Conservation (phyloP, 2,113 vertebrate species). For the Salvelinus namaycush region DNA sequence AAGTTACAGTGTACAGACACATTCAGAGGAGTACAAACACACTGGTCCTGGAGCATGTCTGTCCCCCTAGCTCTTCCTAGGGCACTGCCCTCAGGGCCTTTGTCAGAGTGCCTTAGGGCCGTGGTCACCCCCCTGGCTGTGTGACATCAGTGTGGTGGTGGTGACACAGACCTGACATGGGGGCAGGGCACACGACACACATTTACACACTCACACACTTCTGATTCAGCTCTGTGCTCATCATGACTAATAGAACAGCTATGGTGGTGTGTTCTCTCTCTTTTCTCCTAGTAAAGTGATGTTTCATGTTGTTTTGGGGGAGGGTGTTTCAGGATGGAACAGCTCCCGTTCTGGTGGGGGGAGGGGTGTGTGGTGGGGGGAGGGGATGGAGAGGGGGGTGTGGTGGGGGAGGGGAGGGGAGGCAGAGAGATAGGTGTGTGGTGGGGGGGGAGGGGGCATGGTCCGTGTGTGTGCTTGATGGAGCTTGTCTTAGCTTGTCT, state of each 20-base stretch:
- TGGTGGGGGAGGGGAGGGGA: neutral
- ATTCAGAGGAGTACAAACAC: constrained; percentile 7
- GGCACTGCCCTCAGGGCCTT: neutral
- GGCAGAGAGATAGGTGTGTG: neutral
- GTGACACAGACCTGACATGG: constrained; percentile 22
- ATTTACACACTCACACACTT: constrained; percentile 17
- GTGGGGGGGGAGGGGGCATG: too few relatives aligned
- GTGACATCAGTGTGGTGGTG: constrained; percentile 9
- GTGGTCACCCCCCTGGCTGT: constrained; percentile 36
- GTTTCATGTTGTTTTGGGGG: constrained; percentile 42
- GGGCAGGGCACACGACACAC: neutral
- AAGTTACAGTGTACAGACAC: neutral
- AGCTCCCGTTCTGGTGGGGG: constrained; percentile 41
- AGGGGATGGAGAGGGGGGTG: too few relatives aligned
- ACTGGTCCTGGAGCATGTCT: neutral
- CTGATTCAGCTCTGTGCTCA: neutral
- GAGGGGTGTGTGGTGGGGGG: neutral
- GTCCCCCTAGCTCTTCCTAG: neutral
- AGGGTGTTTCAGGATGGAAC: constrained; percentile 35
- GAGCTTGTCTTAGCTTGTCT: too few relatives aligned
- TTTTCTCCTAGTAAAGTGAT: constrained; percentile 32
- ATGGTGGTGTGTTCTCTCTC: neutral
- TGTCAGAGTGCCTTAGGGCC: constrained; percentile 18
- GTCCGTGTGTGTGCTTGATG: constrained; percentile 1
- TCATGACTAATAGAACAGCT: neutral